These are phyloP conservation scores for Neolamprologus variostigma DNA, from an alignment of 2,113 vertebrate genomes.

Conservation along the genomic window DNA sequence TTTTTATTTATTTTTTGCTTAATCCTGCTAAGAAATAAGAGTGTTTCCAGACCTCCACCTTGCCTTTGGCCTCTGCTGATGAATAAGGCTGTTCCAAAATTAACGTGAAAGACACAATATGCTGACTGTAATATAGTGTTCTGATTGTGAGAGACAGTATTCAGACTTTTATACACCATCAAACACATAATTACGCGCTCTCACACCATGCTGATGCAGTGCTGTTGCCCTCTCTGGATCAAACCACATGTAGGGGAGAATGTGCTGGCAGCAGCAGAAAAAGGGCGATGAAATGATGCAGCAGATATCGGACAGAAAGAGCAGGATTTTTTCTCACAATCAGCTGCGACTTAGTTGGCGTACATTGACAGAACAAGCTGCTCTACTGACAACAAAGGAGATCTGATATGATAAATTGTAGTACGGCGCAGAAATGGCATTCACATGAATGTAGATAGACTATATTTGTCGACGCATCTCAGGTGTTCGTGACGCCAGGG, in stretches of 20 bases:
- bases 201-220: neutral
- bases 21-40: neutral
- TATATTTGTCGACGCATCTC: neutral
- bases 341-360: neutral
- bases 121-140: neutral
- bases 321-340: neutral
- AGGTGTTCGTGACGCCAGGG: neutral
- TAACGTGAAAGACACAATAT: neutral
- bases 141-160: neutral
- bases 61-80: neutral
- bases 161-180: neutral
- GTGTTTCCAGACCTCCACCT: neutral
- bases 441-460: neutral
- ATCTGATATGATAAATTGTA: neutral
- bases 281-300: neutral
- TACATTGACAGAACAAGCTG: neutral
- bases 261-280: slow-evolving; percentile 34
- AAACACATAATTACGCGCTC: neutral
- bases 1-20: neutral
- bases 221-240: neutral
- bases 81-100: neutral
- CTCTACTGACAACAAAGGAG: neutral
- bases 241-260: slow-evolving; percentile 3
- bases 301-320: neutral
- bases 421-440: neutral